Evolutionary conservation across 2,888 invertebrate species (phyloP).

Genomic region (Drosophila histrio): DNA sequence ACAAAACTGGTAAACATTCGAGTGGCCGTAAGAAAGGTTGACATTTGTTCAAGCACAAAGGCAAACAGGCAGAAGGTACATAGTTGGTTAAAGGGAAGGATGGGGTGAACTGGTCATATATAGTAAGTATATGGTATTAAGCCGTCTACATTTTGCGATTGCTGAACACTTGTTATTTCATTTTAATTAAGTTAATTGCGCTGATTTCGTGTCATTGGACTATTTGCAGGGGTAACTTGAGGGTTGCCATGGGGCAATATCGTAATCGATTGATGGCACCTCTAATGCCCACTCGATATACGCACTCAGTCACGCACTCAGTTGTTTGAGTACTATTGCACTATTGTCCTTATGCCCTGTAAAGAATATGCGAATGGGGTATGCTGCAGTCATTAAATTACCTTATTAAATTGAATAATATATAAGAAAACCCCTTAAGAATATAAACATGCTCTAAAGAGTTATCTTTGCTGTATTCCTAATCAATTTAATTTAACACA

Average conservation of each 20-base stretch:
- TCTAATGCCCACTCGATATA: constrained; percentile 50
- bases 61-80: constrained; percentile 53
- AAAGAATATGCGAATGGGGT: rapidly evolving
- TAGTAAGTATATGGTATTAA: too few species aligned
- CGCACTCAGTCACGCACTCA: constrained; percentile 56
- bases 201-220: constrained; percentile 70
- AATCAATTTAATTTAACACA: neutral
- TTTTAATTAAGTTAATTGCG: constrained; percentile 84
- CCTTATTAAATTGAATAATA: neutral
- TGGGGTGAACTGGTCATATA: constrained; percentile 20
- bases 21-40: constrained; percentile 47
- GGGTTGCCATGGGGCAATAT: constrained; percentile 47
- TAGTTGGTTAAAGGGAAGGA: neutral
- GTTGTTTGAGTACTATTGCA: constrained; percentile 13
- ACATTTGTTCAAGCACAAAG: constrained; percentile 71
- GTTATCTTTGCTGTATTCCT: too few species aligned
- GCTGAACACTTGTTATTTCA: constrained; percentile 81
- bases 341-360: constrained; percentile 29
- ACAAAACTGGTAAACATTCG: constrained; percentile 45
- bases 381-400: neutral
- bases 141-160: constrained; percentile 28
- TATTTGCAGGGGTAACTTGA: constrained; percentile 33
- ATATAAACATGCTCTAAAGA: too few species aligned
- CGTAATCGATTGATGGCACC: constrained; percentile 67
- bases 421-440: too few species aligned